A percentile compares a stretch with the other conserved stretches of the same genome.
These are phyloP conservation scores for Cricetomys ansorgei DNA, from an alignment of 2,113 vertebrate genomes.

Conservation along the genomic window DNA sequence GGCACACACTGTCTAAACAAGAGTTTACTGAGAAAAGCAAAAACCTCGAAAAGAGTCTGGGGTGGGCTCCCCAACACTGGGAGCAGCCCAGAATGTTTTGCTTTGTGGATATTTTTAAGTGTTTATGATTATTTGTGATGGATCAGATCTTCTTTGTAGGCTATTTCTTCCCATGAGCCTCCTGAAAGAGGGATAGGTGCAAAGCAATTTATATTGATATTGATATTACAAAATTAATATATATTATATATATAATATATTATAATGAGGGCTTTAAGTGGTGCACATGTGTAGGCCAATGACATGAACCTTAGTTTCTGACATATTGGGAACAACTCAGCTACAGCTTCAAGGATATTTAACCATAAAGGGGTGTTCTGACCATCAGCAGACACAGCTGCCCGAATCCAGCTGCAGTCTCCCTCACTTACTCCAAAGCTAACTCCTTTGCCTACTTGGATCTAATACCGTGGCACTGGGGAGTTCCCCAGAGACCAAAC, in stretches of 20 bases:
- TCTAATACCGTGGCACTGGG: not conserved
- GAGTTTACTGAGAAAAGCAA: not conserved
- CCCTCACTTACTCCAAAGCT: not conserved
- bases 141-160: not conserved
- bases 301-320: not conserved
- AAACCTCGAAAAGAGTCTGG: not conserved
- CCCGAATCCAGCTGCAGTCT: not conserved
- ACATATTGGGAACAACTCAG: not conserved
- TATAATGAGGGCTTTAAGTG: not conserved
- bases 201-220: no score
- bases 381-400: not conserved
- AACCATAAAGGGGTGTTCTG: not conserved
- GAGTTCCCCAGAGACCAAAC: not conserved
- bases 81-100: not conserved
- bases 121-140: not conserved
- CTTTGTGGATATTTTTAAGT: not conserved
- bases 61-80: no score
- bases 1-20: no score
- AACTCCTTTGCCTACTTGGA: not conserved
- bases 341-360: not conserved
- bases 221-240: no score
- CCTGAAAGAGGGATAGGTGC: not conserved
- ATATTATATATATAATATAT: no score
- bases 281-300: not conserved
- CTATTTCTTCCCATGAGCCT: not conserved